Conservation (phyloP, 92 coral and sea anemone genomes). For the Virgularia gustaviana region DNA sequence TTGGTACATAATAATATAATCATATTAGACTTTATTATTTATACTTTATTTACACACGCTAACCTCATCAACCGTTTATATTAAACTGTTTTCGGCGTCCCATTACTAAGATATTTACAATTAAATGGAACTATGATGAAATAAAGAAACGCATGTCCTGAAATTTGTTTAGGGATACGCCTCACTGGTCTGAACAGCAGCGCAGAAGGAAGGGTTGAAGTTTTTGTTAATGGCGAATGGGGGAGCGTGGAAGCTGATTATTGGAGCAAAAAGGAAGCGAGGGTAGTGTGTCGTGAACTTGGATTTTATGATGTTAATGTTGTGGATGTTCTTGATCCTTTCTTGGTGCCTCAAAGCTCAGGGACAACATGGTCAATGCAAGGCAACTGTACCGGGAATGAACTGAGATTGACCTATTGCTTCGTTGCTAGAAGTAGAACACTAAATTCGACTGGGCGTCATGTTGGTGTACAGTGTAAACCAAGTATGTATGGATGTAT, state of each 20-base stretch:
- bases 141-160: too few species aligned
- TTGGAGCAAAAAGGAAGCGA: not conserved
- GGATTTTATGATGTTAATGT: not conserved
- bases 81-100: too few species aligned
- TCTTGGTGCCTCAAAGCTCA: not conserved
- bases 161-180: not conserved
- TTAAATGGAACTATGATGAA: too few species aligned
- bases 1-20: too few species aligned
- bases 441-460: not conserved
- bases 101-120: too few species aligned
- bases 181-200: not conserved
- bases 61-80: too few species aligned
- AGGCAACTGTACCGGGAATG: not conserved
- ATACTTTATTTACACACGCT: too few species aligned
- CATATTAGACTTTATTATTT: too few species aligned
- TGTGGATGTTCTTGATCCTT: not conserved
- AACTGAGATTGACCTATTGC: not conserved
- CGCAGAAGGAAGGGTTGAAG: not conserved
- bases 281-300: constrained; percentile 1
- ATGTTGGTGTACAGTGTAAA: not conserved
- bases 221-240: not conserved
- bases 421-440: not conserved
- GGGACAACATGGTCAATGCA: not conserved
- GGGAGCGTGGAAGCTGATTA: not conserved
- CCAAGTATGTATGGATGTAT: not conserved